Percentiles rank a stretch among this genome's conserved stretches.
These are phyloP conservation scores for Sebastes schlegelii DNA, from an alignment of 2,113 vertebrate genomes.

Conservation along the genomic window DNA sequence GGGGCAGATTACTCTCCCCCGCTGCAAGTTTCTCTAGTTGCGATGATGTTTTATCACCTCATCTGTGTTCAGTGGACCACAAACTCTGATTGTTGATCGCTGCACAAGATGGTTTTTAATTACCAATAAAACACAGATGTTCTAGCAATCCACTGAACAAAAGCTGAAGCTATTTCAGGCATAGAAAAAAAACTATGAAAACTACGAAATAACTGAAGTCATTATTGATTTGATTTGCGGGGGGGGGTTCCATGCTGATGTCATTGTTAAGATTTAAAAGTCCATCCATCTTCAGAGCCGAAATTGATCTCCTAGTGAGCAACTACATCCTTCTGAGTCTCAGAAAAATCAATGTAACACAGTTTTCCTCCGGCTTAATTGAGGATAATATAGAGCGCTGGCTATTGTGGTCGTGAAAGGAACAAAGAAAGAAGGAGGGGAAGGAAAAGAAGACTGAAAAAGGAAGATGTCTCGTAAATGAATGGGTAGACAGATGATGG, in stretches of 20 bases:
- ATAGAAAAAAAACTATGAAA: neutral
- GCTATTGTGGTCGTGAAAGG: neutral
- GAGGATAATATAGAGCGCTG: slow-evolving; percentile 34
- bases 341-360: slow-evolving; percentile 58
- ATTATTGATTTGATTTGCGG: slow-evolving; percentile 21
- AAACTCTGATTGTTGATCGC: slow-evolving; percentile 72
- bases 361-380: slow-evolving; percentile 53
- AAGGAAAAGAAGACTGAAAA: slow-evolving; percentile 12
- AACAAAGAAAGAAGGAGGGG: slow-evolving; percentile 2
- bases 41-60: slow-evolving; percentile 73
- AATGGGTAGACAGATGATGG: slow-evolving; percentile 46
- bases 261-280: slow-evolving; percentile 48
- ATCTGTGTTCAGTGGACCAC: slow-evolving; percentile 64
- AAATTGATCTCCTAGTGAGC: slow-evolving; percentile 52
- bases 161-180: slow-evolving; percentile 23
- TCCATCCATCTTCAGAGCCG: slow-evolving; percentile 38
- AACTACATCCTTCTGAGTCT: slow-evolving; percentile 48
- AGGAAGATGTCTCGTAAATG: slow-evolving; percentile 32
- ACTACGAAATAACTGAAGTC: slow-evolving; percentile 1
- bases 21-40: slow-evolving; percentile 53
- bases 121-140: slow-evolving; percentile 58
- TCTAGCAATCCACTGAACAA: slow-evolving; percentile 30
- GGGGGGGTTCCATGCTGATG: slow-evolving; percentile 18
- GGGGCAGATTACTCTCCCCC: slow-evolving; percentile 55
- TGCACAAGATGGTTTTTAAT: slow-evolving; percentile 56